These are phyloP conservation scores for Elephantulus edwardii DNA, from an alignment of 2,113 vertebrate species.

Conservation along the genomic window DNA sequence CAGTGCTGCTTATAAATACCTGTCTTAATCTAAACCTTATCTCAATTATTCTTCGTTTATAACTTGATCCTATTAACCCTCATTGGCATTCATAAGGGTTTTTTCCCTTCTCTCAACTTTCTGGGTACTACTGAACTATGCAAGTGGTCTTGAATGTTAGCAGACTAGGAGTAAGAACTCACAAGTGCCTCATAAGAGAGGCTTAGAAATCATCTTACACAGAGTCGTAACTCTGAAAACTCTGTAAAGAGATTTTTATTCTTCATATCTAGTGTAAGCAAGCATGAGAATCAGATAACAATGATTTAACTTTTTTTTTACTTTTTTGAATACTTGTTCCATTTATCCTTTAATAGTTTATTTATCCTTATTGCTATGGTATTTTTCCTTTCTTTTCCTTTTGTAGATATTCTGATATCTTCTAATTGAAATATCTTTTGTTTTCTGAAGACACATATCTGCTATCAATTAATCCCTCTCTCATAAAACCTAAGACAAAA, in stretches of 20 bases:
- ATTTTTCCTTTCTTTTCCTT: not conserved
- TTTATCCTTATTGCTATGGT: not conserved
- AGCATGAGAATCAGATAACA: not conserved
- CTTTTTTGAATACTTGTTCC: not conserved
- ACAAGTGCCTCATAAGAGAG: not conserved
- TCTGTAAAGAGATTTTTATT: not conserved
- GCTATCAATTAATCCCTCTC: not conserved
- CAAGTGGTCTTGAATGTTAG: not conserved
- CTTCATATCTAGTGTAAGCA: not conserved
- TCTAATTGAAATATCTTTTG: conserved; percentile 18
- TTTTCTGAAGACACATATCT: not conserved
- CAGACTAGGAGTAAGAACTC: not conserved
- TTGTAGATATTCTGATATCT: not conserved
- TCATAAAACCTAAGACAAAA: not conserved
- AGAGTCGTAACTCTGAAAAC: not conserved
- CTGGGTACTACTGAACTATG: not conserved
- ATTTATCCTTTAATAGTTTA: not conserved
- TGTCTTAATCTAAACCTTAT: not conserved
- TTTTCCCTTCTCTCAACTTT: not conserved
- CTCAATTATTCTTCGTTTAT: not conserved
- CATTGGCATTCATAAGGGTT: conserved; percentile 16
- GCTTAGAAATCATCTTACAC: not conserved
- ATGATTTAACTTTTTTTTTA: not conserved
- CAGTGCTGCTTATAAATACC: too few relatives aligned
- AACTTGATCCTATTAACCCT: not conserved